Evolutionary conservation across 1,140 invertebrate species (phyloP).

Genomic region (Condylostylus longicornis): DNA sequence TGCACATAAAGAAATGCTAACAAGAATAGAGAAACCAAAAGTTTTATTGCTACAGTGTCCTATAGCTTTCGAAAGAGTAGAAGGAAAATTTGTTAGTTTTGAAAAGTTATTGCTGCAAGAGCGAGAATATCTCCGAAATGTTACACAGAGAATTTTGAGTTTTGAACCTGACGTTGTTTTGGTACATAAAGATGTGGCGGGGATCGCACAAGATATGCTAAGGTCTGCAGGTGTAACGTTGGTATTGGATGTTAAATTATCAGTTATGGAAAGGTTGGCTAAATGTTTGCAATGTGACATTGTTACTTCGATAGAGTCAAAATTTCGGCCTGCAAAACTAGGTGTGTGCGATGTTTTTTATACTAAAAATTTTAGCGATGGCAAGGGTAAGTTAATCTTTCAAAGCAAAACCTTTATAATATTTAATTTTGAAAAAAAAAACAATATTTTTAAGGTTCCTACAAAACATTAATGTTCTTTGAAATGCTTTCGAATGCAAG

Average conservation of each 20-base stretch:
- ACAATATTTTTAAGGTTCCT: conserved; percentile 26
- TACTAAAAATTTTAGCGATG: conserved; percentile 42
- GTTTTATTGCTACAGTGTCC: conserved; percentile 75
- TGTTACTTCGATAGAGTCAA: conserved; percentile 75
- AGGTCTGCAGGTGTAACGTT: conserved; percentile 69
- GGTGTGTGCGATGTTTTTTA: conserved; percentile 81
- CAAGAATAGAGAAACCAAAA: conserved; percentile 62
- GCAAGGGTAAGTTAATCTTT: conserved; percentile 15
- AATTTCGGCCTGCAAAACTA: conserved; percentile 64
- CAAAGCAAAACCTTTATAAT: neutral
- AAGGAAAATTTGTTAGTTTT: conserved; percentile 77
- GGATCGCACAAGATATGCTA: conserved; percentile 74
- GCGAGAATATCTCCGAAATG: conserved; percentile 73
- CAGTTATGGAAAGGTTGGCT: conserved; percentile 69
- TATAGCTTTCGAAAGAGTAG: conserved; percentile 82
- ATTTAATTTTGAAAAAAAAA: conserved; percentile 1
- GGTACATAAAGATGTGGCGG: conserved; percentile 77
- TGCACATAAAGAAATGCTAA: conserved; percentile 76
- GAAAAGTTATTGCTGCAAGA: conserved; percentile 89
- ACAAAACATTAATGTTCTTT: conserved; percentile 85
- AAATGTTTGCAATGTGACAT: conserved; percentile 73
- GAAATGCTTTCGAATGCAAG: conserved; percentile 74
- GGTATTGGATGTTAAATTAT: conserved; percentile 73
- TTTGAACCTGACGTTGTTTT: conserved; percentile 76
- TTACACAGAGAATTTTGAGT: conserved; percentile 73